These are phyloP conservation scores for Turritopsis rubra DNA, from an alignment of 30 jellyfish, hydroid and myxozoan species.

Conservation along the genomic window DNA sequence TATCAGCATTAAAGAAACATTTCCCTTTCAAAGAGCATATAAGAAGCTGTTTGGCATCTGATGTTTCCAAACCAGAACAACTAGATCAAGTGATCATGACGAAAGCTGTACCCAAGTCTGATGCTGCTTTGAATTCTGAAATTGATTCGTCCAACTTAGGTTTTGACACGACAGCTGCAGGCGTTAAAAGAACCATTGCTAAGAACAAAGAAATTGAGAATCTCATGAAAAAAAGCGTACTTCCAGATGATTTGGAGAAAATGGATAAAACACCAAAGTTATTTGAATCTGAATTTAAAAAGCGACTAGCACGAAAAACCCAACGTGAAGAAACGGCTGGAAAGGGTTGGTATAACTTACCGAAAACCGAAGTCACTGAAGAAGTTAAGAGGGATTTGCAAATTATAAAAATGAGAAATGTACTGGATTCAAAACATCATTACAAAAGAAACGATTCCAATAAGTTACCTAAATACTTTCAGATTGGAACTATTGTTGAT, in stretches of 20 bases:
- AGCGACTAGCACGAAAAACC: conserved; percentile 34
- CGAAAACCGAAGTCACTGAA: conserved; percentile 74
- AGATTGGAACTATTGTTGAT: conserved; percentile 79
- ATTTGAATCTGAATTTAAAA: conserved; percentile 24
- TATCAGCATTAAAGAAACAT: background rate
- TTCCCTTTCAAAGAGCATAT: conserved; percentile 1
- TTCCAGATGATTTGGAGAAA: conserved; percentile 66
- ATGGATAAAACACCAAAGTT: conserved; percentile 42
- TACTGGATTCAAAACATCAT: conserved; percentile 66
- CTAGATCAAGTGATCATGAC: background rate
- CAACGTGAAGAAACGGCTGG: conserved; percentile 87
- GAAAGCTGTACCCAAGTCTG: background rate
- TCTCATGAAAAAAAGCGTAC: conserved; percentile 51
- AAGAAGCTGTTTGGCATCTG: background rate
- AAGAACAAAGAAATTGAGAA: conserved; percentile 22
- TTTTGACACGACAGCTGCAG: background rate
- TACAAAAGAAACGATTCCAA: conserved; percentile 63
- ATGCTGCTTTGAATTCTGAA: background rate
- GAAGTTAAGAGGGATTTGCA: conserved; percentile 85
- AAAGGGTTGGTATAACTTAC: conserved; percentile 92
- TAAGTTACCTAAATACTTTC: conserved; percentile 63
- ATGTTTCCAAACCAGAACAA: background rate
- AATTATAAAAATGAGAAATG: conserved; percentile 72
- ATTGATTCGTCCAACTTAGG: background rate
- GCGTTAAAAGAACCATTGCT: background rate